Evolutionary conservation across 2,113 vertebrate genomes (phyloP).

Genomic region (Arenaria interpres): DNA sequence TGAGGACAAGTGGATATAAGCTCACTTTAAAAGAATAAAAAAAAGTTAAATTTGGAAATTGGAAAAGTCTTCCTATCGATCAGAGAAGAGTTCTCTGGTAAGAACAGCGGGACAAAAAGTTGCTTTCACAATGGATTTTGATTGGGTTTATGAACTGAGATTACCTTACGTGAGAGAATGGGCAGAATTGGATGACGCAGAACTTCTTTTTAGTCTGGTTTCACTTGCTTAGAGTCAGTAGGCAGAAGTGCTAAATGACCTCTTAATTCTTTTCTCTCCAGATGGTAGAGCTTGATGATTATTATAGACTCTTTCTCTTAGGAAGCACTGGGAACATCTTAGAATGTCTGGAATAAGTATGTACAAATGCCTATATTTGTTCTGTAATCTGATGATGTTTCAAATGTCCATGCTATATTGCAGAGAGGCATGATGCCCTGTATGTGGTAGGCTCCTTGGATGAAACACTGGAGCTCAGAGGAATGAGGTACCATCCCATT

Average conservation of each 20-base stretch:
- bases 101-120: not conserved
- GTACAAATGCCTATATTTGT: rapidly evolving
- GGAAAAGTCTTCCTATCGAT: rapidly evolving
- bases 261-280: not conserved
- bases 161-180: not conserved
- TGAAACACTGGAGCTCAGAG: conserved; percentile 93
- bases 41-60: not conserved
- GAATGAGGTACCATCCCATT: conserved; percentile 96
- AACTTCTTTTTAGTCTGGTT: not conserved
- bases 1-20: not conserved
- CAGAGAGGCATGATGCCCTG: conserved; percentile 93
- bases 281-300: not conserved
- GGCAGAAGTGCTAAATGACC: not conserved
- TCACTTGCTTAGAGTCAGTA: not conserved
- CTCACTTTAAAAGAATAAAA: not conserved
- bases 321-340: not conserved
- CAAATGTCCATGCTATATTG: not conserved
- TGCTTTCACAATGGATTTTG: not conserved
- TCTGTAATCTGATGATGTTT: not conserved
- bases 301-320: not conserved
- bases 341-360: rapidly evolving
- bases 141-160: not conserved
- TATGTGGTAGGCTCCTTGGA: conserved; percentile 95
- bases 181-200: not conserved
- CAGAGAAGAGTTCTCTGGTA: not conserved